Evolutionary conservation across 2,888 invertebrate genomes (phyloP), one percentile per base, ranked within the genome.

Genomic region (Dioctria linearis): DNA sequence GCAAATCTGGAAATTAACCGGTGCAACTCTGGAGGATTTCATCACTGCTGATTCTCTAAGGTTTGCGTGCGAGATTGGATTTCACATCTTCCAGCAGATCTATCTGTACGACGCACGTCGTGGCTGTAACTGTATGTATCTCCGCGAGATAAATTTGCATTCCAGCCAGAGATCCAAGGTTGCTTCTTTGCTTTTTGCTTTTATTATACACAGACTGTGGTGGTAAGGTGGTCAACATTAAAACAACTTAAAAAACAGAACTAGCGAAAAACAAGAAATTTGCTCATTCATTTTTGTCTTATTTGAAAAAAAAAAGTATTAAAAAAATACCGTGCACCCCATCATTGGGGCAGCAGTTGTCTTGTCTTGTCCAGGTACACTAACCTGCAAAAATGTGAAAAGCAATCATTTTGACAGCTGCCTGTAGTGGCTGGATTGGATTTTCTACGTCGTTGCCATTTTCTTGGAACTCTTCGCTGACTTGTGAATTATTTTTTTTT

Each of bases 321-420:
- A 8, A 46, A 46, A 6, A 6, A 46, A 6, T 8, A 46, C 46
- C 46, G 46, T 8, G 25, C 46, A 46, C 25, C 25, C 25, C 25
- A 1, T 25, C 25, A 25, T 25, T 25, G 25, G 25, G 25, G 25
- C 25, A 25, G 25, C 25, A 25, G 25, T 25, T 25, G 25, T 25
- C 25, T 25, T 25, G 25, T 25, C 25, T 67, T 42, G 73, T 59
- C 43, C 73, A 73, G 59, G 57, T 73, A 73, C 73, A 73, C 73
- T 73, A 57, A 73, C 73, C 73, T 73, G 73, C 73, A 73, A 73
- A 73, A 73, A 54, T 57, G 69, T 54, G 73, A 57, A 73, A 51
- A 57, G 57, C 73, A 57, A 51, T 51, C 37, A 42, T 59, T 73
- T 73, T 51, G 73, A 73, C 73, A 73, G 73, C 54, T 69, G 69